phyloP scores from a whole-genome alignment of 1,140 invertebrate species.

The Psix sp. region DNA sequence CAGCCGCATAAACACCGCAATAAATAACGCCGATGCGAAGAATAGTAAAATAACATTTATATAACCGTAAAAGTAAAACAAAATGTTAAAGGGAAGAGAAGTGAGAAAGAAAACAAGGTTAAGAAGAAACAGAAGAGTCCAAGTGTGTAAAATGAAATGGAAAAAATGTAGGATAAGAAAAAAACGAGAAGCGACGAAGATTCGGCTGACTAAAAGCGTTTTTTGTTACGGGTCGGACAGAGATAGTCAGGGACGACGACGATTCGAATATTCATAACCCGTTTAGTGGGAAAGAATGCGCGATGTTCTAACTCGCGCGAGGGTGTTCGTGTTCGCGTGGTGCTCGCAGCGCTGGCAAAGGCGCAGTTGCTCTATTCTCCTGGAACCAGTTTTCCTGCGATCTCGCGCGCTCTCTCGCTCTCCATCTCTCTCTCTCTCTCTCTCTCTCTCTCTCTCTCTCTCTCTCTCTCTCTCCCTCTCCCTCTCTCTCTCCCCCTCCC shows the following conservation, averaged over 20 bases:
- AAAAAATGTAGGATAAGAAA: conserved; percentile 5
- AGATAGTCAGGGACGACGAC: conserved; percentile 33
- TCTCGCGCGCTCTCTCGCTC: too few species aligned
- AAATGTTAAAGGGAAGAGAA: too few species aligned
- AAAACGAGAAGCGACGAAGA: conserved; percentile 4
- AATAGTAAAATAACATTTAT: too few species aligned
- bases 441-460: too few species aligned
- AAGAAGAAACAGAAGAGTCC: too few species aligned
- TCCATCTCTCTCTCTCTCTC: too few species aligned
- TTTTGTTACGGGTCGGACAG: conserved; percentile 1
- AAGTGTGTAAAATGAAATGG: too few species aligned
- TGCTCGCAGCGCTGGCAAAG: conserved; percentile 60
- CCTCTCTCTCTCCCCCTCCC: too few species aligned
- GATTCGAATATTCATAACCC: conserved; percentile 58
- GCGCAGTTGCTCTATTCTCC: conserved; percentile 74
- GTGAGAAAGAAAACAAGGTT: too few species aligned
- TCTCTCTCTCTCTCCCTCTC: too few species aligned
- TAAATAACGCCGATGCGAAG: conserved; percentile 33
- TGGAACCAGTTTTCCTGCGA: conserved; percentile 76
- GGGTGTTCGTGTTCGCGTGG: conserved; percentile 67
- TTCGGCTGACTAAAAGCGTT: too few species aligned
- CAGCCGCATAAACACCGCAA: conserved; percentile 29
- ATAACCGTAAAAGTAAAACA: too few species aligned
- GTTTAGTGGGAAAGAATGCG: conserved; percentile 56
- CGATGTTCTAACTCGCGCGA: conserved; percentile 61